Evolutionary conservation across 2,113 vertebrate genomes (phyloP), one percentile per base, ranked within the genome.

Genomic region (Stegastes partitus): DNA sequence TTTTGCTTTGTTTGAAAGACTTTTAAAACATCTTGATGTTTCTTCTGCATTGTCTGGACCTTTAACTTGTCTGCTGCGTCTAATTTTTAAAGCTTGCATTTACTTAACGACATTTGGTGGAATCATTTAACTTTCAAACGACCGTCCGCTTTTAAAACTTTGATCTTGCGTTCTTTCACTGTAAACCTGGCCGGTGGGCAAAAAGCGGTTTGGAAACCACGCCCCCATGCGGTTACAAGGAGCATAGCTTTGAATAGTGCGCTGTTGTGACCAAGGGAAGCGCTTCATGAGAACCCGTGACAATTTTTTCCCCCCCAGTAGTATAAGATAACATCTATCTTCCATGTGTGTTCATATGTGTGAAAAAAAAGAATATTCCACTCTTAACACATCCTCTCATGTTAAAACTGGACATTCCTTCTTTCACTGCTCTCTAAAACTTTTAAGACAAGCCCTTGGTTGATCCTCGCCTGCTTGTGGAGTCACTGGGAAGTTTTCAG

Each of bases 151-250:
- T 49, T 54, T 22, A 5, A 72, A 63, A 21, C 15, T 57, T 63
- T 7, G 0, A 45, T 42, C 39, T 42, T 42, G 31, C 0, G 8
- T 34, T 34, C 2, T 34, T 9, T 1, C 31, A 34, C 11, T 18
- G 11, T 16, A 18, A 12, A 45, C 4, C 49, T 47, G 1, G 12
- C 3, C 15, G 8, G 31, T 34, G 1, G 12, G 4, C 12, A 3
- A 14, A 65, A 55, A 14, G 14, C 64, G 42, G 1, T 85, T 81
- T 84, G 51, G 63, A 85, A 92, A 92, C 26, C 6, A 62, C 61
- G 88, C 92, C 90, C 68, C 80, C 92, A 74, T 67, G 90, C 82
- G 92, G 87, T 23, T 66, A 61, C 6, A 72, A 81, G 54, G 25
- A 64, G 77, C 44, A 84, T 34, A 55, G 25, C 67, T 59, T 37